Evolutionary conservation across 2,797 vertebrate genomes (phyloP), one percentile per base, ranked within the genome.

Genomic region (Gymnothorax javanicus): DNA sequence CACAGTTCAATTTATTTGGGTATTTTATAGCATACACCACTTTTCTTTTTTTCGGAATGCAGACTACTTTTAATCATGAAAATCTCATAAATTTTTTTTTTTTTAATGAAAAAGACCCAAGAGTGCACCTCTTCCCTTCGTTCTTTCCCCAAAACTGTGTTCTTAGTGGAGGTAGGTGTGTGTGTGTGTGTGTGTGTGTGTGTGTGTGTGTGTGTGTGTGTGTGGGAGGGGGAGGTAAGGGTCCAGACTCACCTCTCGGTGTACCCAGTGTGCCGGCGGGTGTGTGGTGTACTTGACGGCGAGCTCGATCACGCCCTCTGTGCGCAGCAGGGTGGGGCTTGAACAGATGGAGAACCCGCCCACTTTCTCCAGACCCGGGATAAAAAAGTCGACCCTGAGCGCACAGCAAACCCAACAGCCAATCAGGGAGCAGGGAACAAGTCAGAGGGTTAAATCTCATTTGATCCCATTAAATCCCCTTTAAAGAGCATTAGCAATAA

Each of bases 331-430:
- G 58, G 95, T 96, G 0, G 98, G 98, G 87, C 96, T 97, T 88
- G 98, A 99, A 93, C 98, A 99, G 92, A 99, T 96, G 82, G 98
- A 99, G 95, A 99, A 99, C 5, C 98, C 98, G 50, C 97, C 98
- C 89, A 98, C 97, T 86, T 95, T 97, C 88, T 97, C 95, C 75
- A 98, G 87, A 17, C 97, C 97, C 2, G 98, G 97, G 91, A 99
- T 98, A 93, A 97, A 97, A 92, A 99, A 97, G 91, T 99, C 98
- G 83, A 99, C 96, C 98, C 98, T 99, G 92, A 59, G 52, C 50
- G 17, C 85, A 86, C 27, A 64, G 25, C 56, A 79, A 75, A n/a
- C n/a, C n/a, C n/a, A n/a, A 73, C 2, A 27, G 33, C 33, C 1
- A 43, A 43, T 43, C 33, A 43, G 33, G 33, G 33, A 43, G 33